Evolutionary conservation across 2,888 invertebrate genomes (phyloP).

Genomic region (Acleris laterana): DNA sequence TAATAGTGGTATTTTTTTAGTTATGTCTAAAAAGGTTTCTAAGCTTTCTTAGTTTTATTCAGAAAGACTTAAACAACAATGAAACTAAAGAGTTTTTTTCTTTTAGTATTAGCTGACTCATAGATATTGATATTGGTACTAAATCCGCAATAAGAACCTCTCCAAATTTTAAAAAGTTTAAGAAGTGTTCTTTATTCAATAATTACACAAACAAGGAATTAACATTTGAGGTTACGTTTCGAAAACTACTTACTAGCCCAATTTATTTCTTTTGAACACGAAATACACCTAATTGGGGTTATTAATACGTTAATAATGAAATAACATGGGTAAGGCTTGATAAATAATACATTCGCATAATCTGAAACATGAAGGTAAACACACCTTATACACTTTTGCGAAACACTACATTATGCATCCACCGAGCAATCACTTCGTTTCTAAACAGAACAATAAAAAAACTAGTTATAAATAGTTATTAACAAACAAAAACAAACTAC

Average conservation of each 20-base stretch:
- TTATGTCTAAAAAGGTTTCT: no score
- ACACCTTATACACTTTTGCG: conserved; percentile 26
- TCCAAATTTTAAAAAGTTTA: no score
- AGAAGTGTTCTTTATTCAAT: no score
- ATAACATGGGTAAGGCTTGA: neutral
- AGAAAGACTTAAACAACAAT: no score
- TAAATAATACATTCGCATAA: conserved; percentile 7
- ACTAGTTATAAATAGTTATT: neutral
- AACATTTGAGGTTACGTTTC: neutral
- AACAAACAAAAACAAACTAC: conserved; percentile 33
- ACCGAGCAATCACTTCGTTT: neutral
- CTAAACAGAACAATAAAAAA: neutral
- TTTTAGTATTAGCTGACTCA: no score
- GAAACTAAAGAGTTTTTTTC: no score
- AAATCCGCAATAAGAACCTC: no score
- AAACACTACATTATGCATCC: conserved; percentile 19
- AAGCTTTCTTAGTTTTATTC: no score
- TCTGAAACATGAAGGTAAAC: conserved; percentile 6
- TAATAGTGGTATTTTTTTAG: no score
- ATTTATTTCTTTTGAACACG: neutral
- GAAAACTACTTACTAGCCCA: neutral
- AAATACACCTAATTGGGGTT: no score
- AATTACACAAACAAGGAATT: neutral
- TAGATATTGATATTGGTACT: no score
- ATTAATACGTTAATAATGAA: no score